Evolutionary conservation across 2,888 invertebrate genomes (phyloP), one percentile per base, ranked within the genome.

Genomic region (Acrobasis suavella): DNA sequence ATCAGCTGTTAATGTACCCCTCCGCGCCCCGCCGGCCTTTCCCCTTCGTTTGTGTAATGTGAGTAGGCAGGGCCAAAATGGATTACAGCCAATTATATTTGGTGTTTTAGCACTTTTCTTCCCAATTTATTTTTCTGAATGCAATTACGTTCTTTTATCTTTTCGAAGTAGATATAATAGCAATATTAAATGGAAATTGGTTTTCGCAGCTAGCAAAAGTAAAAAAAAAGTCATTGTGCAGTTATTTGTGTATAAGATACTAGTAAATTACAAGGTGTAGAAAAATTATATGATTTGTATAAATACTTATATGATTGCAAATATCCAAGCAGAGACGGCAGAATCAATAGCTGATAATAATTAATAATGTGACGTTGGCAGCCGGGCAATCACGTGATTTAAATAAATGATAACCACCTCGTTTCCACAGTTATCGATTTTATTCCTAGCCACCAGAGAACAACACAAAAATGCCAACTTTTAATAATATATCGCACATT

Each of bases 41-140:
- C 92, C 91, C 92, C 92, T 92, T 92, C 92, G 91, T 92, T 92
- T 89, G 92, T 87, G 90, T 91, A 91, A 92, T 89, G 86, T 72
- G 89, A 81, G 91, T 90, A 89, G 85, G 81, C 78, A 73, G 78
- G 89, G 86, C 82, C 72, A 69, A 73, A 81, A 75, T 77, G 83
- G 81, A 78, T 78, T 76, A 76, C 51, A 71, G 50, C 32, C 39
- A 38, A 39, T 51, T 38, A 16, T 38, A 51, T 42, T 37, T 46
- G 32, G 15, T 10, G 9, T 39, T 16, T 56, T 12, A 42, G 39
- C 2, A n/a, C 5, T 42, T 52, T 39, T 16, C 39, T 60, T 15
- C n/a, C n/a, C 9, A 15, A n/a, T 50, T 37, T 32, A 32, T 32
- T 32, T 32, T 32, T 32, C 32, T 32, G 32, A 32, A 32, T 32